Conservation (phyloP, 1,140 invertebrate species). For the Chionoecetes opilio region DNA sequence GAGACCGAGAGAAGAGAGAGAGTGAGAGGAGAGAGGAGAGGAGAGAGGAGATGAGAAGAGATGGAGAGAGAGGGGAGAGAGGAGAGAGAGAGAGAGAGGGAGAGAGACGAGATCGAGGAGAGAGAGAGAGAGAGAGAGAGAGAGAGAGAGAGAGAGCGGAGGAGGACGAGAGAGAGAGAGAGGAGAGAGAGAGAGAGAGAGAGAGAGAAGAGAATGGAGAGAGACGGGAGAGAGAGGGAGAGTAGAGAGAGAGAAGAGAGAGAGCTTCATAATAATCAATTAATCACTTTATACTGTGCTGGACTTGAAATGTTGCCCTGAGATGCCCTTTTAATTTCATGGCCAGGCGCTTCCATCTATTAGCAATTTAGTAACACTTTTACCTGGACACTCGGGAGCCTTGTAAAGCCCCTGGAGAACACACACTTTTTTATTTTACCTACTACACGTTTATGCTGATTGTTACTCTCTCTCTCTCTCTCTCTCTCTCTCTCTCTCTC, state of each 20-base stretch:
- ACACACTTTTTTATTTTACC: not conserved
- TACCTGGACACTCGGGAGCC: not conserved
- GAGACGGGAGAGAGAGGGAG: not conserved
- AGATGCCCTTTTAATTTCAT: constrained; percentile 72
- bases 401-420: not conserved
- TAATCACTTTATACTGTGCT: constrained; percentile 69
- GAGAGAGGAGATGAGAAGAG: too few species aligned
- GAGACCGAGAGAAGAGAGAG: constrained; percentile 38
- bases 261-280: constrained; percentile 35
- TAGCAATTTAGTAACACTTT: constrained; percentile 67
- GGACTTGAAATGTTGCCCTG: constrained; percentile 71
- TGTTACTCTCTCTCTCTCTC: constrained; percentile 1
- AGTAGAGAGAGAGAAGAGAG: constrained; percentile 27
- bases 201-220: not conserved
- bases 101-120: too few species aligned
- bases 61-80: too few species aligned
- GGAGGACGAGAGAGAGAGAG: too few species aligned
- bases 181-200: not conserved
- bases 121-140: constrained; percentile 70
- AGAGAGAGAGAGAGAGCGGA: constrained; percentile 50
- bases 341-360: constrained; percentile 49
- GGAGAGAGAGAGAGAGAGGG: not conserved
- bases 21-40: constrained; percentile 71
- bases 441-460: not conserved
- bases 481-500: constrained; percentile 46